Conservation (phyloP, 2,888 invertebrate species). For the Philereme transversata region DNA sequence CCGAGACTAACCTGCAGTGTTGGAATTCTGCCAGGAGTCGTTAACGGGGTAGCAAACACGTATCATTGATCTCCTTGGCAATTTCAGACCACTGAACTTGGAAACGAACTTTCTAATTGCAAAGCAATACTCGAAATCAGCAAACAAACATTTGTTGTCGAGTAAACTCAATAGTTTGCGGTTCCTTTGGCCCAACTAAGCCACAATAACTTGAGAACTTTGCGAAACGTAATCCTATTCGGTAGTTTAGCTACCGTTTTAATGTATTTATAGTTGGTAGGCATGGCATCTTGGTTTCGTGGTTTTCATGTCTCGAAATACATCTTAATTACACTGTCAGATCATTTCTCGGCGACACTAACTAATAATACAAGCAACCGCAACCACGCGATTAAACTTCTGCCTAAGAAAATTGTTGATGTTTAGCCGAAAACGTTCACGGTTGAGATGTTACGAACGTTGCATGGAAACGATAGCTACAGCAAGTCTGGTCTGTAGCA, state of each 20-base stretch:
- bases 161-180: slow-evolving; percentile 37
- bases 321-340: slow-evolving; percentile 4
- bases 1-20: slow-evolving; percentile 47
- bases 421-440: slow-evolving; percentile 22
- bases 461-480: slow-evolving; percentile 15
- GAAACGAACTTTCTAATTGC: slow-evolving; percentile 23
- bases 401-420: slow-evolving; percentile 9
- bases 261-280: slow-evolving; percentile 21
- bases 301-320: slow-evolving; percentile 12
- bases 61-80: slow-evolving; percentile 38
- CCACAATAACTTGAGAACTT: slow-evolving; percentile 39
- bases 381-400: background rate
- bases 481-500: slow-evolving; percentile 20
- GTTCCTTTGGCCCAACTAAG: slow-evolving; percentile 32
- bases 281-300: slow-evolving; percentile 18
- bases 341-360: slow-evolving; percentile 2
- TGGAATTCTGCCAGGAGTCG: slow-evolving; percentile 49
- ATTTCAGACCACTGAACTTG: slow-evolving; percentile 34
- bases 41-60: slow-evolving; percentile 31
- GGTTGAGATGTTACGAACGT: slow-evolving; percentile 22
- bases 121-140: slow-evolving; percentile 27
- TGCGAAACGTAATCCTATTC: slow-evolving; percentile 34
- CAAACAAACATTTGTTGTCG: slow-evolving; percentile 29
- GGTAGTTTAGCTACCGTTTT: slow-evolving; percentile 21
- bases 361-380: slow-evolving; percentile 1